A percentile compares a stretch with the other conserved stretches of the same genome.
These are phyloP conservation scores for Halichondria panicea DNA, from an alignment of 37 sponge, comb jelly and placozoan genomes.

Conservation along the genomic window DNA sequence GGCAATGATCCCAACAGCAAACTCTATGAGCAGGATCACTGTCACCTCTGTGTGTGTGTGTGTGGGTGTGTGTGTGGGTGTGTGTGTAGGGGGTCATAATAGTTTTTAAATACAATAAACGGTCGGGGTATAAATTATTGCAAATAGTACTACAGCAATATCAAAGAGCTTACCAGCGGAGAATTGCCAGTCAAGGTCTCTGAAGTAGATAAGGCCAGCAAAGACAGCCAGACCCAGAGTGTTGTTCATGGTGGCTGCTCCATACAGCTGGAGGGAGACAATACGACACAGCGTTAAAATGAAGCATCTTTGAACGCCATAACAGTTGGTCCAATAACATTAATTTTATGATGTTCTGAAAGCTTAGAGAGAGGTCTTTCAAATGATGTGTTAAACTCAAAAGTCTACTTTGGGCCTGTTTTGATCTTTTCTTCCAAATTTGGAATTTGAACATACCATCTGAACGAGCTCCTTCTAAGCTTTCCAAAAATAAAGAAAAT, in stretches of 20 bases:
- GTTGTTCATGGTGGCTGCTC: constrained; percentile 96
- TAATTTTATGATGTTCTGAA: too few relatives aligned
- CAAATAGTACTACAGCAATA: too few relatives aligned
- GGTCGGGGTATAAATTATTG: too few relatives aligned
- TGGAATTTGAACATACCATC: too few relatives aligned
- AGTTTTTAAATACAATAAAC: neutral
- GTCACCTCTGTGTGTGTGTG: constrained; percentile 87
- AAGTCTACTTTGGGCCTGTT: too few relatives aligned
- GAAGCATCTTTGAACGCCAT: neutral
- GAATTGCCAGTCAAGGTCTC: constrained; percentile 81
- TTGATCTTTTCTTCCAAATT: too few relatives aligned
- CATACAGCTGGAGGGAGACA: constrained; percentile 68
- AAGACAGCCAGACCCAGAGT: constrained; percentile 89
- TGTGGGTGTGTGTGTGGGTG: too few relatives aligned
- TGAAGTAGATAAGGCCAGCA: constrained; percentile 74
- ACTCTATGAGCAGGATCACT: constrained; percentile 79
- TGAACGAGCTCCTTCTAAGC: too few relatives aligned
- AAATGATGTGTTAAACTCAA: too few relatives aligned
- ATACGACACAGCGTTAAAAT: neutral
- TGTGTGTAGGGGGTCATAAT: too few relatives aligned
- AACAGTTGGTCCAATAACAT: neutral
- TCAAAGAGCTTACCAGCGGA: constrained; percentile 85
- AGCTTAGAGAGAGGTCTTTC: too few relatives aligned
- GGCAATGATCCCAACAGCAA: constrained; percentile 72
- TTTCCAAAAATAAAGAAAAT: too few relatives aligned